These are phyloP conservation scores for Drosophila chauvacae DNA, from an alignment of 1,140 invertebrate species.

Conservation along the genomic window DNA sequence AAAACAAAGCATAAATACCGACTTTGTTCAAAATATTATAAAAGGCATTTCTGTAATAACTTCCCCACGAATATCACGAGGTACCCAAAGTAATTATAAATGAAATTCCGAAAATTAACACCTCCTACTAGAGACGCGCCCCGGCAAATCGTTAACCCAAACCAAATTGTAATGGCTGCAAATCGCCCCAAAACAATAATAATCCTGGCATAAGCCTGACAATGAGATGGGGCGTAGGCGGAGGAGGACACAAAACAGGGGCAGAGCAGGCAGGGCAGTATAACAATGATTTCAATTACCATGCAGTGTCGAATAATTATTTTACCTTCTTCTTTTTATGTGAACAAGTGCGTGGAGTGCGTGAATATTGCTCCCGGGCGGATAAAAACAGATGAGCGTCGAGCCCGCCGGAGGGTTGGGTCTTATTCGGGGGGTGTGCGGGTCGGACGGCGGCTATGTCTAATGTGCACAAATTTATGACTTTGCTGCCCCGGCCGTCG, in stretches of 20 bases:
- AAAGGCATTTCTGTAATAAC: slow-evolving; percentile 13
- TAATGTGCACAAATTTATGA: slow-evolving; percentile 84
- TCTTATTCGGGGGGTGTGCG: not conserved
- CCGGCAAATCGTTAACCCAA: slow-evolving; percentile 23
- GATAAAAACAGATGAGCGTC: slow-evolving; percentile 79
- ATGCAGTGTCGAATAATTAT: slow-evolving; percentile 83
- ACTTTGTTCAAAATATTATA: not conserved
- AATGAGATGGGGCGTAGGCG: slow-evolving; percentile 37
- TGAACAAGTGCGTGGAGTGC: slow-evolving; percentile 76
- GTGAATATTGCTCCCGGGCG: slow-evolving; percentile 84
- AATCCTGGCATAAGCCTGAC: slow-evolving; percentile 66
- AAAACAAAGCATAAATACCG: not conserved
- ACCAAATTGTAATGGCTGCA: slow-evolving; percentile 45
- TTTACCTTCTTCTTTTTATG: slow-evolving; percentile 74
- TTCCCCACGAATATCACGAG: not conserved
- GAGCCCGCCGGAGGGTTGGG: slow-evolving; percentile 6
- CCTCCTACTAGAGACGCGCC: slow-evolving; percentile 18
- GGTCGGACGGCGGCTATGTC: slow-evolving; percentile 75
- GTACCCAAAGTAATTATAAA: slow-evolving; percentile 43
- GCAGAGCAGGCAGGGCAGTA: slow-evolving; percentile 35
- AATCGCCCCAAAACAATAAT: slow-evolving; percentile 68
- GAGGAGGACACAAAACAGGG: slow-evolving; percentile 42
- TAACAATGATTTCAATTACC: slow-evolving; percentile 84
- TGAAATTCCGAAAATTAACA: slow-evolving; percentile 70
- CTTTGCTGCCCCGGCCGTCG: slow-evolving; percentile 64